These are phyloP conservation scores for Nineta flava DNA, from an alignment of 2,888 invertebrate genomes.

Conservation along the genomic window DNA sequence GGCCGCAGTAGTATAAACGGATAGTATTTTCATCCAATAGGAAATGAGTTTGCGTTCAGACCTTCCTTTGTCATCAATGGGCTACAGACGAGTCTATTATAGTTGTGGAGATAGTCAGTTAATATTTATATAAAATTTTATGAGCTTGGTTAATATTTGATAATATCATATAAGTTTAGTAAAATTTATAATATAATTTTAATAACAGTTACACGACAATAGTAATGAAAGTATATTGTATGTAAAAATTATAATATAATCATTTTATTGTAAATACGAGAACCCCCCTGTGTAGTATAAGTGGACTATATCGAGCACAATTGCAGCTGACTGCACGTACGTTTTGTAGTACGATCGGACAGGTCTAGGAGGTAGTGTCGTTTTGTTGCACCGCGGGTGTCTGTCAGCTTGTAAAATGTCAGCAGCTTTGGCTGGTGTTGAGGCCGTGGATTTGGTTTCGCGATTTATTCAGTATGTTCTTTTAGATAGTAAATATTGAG, in stretches of 20 bases:
- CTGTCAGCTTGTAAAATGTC: conserved; percentile 12
- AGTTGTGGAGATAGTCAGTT: conserved; percentile 20
- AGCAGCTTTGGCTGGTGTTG: conserved; percentile 6
- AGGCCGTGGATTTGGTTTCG: conserved; percentile 1
- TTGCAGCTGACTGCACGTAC: conserved; percentile 34
- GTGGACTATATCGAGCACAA: conserved; percentile 21
- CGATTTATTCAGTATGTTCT: not conserved
- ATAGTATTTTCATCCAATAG: conserved; percentile 35
- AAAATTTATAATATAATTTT: no score
- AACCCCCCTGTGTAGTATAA: conserved; percentile 22
- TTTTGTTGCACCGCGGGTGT: conserved; percentile 18
- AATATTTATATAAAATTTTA: not conserved
- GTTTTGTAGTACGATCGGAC: conserved; percentile 28
- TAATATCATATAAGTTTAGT: not conserved
- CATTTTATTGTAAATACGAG: no score
- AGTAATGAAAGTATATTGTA: no score
- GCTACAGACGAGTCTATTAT: conserved; percentile 44
- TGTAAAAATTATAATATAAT: no score
- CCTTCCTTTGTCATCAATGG: conserved; percentile 60
- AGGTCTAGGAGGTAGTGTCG: conserved; percentile 19
- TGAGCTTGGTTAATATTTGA: not conserved
- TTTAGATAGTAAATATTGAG: conserved; percentile 1
- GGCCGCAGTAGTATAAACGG: conserved; percentile 17
- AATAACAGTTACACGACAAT: no score
- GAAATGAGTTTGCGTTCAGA: conserved; percentile 37